phyloP scores from a whole-genome alignment of 2,888 invertebrate genomes.

The Monoplex corrugatus region DNA sequence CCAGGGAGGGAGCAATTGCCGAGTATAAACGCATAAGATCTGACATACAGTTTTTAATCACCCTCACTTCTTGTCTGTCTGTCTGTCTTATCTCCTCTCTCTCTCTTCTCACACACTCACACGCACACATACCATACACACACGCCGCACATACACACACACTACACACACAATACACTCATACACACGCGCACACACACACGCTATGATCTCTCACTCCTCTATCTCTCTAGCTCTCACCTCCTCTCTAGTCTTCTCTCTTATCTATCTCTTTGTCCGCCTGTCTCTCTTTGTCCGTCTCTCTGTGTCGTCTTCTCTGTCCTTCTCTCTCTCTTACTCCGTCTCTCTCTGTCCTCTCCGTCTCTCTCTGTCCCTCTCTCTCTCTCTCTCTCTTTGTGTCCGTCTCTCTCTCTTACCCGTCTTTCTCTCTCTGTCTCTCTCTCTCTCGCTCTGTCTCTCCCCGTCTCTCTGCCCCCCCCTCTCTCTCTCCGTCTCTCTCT shows the following conservation, averaged over 20 bases:
- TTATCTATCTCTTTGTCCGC: not conserved
- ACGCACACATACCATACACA: no score
- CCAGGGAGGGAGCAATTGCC: no score
- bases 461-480: not conserved
- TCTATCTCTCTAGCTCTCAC: not conserved
- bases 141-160: no score
- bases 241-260: not conserved
- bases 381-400: not conserved
- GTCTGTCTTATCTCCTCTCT: no score
- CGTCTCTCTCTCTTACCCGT: not conserved
- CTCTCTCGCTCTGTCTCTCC: not conserved
- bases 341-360: not conserved
- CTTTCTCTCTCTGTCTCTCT: not conserved
- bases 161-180: no score
- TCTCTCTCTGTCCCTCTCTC: not conserved
- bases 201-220: no score
- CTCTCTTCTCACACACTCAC: no score
- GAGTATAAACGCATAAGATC: no score
- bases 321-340: not conserved
- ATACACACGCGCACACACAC: no score
- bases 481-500: not conserved
- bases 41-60: no score
- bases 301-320: not conserved
- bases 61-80: no score
- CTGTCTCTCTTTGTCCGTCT: not conserved